phyloP scores from a whole-genome alignment of 1,140 invertebrate species.

The Maniola jurtina region DNA sequence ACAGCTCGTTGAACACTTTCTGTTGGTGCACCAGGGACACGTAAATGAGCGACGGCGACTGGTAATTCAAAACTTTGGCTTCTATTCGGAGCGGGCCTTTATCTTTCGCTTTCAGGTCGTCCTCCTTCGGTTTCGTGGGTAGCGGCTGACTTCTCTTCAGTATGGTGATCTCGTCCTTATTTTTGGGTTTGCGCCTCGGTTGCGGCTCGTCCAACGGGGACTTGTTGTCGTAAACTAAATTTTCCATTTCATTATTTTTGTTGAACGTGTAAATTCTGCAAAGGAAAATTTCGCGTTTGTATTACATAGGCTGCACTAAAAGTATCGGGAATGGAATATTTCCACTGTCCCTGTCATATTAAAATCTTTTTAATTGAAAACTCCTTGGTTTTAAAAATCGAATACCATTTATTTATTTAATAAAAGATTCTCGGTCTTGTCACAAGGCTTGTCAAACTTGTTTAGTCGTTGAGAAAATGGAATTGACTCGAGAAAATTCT shows the following conservation, averaged over 20 bases:
- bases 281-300: slow-evolving; percentile 15
- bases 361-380: too few relatives aligned
- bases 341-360: too few relatives aligned
- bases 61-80: slow-evolving; percentile 68
- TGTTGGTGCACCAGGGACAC: slow-evolving; percentile 66
- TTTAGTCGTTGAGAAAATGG: too few relatives aligned
- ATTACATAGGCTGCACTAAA: too few relatives aligned
- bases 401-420: too few relatives aligned
- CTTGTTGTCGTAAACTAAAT: slow-evolving; percentile 50
- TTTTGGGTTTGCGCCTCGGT: slow-evolving; percentile 15
- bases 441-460: too few relatives aligned
- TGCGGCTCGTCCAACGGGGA: slow-evolving; percentile 37
- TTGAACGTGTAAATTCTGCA: slow-evolving; percentile 59
- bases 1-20: slow-evolving; percentile 60
- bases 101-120: slow-evolving; percentile 58
- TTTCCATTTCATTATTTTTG: slow-evolving; percentile 41
- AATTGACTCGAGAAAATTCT: too few relatives aligned
- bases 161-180: slow-evolving; percentile 21
- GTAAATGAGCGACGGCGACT: slow-evolving; percentile 79
- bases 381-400: too few relatives aligned
- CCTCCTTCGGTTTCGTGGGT: slow-evolving; percentile 31
- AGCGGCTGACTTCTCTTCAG: slow-evolving; percentile 29
- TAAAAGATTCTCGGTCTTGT: too few relatives aligned
- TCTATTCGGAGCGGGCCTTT: slow-evolving; percentile 75
- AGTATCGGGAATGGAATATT: too few relatives aligned